Evolutionary conservation across 37 sponge, comb jelly and placozoan species (phyloP).

Genomic region (Oopsacas minuta): DNA sequence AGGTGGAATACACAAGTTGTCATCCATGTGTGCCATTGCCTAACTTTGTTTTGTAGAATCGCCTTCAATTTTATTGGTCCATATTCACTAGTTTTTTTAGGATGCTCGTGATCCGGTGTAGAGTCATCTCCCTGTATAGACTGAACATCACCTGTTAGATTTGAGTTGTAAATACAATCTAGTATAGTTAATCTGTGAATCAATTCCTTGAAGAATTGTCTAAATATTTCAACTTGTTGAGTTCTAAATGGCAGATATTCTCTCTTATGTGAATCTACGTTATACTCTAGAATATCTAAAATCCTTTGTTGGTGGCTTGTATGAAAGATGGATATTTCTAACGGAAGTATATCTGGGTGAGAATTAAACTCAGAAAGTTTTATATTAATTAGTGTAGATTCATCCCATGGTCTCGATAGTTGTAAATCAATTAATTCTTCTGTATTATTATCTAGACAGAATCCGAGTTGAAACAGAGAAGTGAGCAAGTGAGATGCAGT

Average conservation of each 20-base stretch:
- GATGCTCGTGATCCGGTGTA: not conserved
- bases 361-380: not conserved
- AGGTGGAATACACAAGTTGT: not conserved
- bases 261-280: not conserved
- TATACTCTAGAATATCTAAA: not conserved
- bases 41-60: not conserved
- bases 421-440: not conserved
- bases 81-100: not conserved
- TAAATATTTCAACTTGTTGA: not conserved
- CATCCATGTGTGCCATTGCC: constrained; percentile 15
- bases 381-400: not conserved
- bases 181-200: not conserved
- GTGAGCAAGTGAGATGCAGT: not conserved
- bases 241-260: not conserved
- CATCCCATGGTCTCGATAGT: not conserved
- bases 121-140: not conserved
- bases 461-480: not conserved
- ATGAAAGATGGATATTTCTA: not conserved
- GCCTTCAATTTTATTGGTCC: not conserved
- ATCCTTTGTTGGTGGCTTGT: not conserved
- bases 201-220: not conserved
- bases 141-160: not conserved
- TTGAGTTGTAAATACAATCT: not conserved
- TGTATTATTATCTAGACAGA: not conserved
- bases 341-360: not conserved